Percentiles rank a stretch among this genome's conserved stretches.
These are phyloP conservation scores for Barnardius zonarius DNA, from an alignment of 2,113 vertebrate species.

Conservation along the genomic window DNA sequence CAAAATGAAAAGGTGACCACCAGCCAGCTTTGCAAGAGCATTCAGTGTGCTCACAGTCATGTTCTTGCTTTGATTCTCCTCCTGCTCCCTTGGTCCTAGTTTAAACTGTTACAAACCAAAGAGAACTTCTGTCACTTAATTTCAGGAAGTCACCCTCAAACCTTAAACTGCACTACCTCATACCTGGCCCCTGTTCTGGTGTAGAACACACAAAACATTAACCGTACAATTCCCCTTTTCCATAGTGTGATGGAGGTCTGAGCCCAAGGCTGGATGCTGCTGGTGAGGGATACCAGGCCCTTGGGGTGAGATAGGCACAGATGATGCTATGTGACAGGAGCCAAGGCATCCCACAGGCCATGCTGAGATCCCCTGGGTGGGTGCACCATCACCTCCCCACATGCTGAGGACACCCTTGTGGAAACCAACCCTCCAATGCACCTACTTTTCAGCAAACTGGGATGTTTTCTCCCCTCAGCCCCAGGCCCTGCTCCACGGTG, in stretches of 20 bases:
- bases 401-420: accelerated
- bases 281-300: no score
- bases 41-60: accelerated
- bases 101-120: background rate
- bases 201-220: accelerated
- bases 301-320: background rate
- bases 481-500: accelerated
- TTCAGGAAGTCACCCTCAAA: background rate
- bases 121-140: accelerated
- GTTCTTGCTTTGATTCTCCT: background rate
- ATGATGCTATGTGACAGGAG: background rate
- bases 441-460: background rate
- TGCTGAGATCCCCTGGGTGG: accelerated
- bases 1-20: background rate
- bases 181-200: accelerated
- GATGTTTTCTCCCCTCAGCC: accelerated
- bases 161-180: accelerated
- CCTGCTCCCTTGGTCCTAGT: background rate
- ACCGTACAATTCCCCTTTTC: background rate
- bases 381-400: accelerated
- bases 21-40: background rate
- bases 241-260: accelerated
- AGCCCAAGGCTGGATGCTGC: background rate
- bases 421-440: accelerated
- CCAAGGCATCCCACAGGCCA: no score